Conservation (phyloP, 2,113 vertebrate genomes). For the Pristiophorus japonicus region DNA sequence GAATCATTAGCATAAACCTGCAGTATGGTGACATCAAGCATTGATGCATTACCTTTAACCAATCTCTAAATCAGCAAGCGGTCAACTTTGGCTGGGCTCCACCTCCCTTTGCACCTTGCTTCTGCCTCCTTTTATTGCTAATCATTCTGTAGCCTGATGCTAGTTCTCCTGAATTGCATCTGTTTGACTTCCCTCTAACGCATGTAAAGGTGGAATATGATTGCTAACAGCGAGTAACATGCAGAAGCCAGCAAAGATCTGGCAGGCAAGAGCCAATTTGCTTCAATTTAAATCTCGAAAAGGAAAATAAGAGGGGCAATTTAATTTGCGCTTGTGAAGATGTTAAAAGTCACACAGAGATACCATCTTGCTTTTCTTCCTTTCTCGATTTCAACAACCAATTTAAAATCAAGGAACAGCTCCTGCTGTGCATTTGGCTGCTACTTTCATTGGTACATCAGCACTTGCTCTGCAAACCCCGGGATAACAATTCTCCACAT, state of each 20-base stretch:
- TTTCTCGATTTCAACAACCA: background rate
- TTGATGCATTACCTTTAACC: slow-evolving; percentile 11
- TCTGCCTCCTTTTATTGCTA: background rate
- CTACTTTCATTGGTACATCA: background rate
- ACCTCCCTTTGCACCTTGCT: background rate
- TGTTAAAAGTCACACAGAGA: background rate
- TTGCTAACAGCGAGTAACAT: background rate
- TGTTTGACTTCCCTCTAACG: background rate
- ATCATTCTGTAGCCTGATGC: background rate
- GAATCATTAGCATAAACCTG: background rate
- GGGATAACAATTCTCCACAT: background rate
- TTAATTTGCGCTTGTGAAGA: background rate
- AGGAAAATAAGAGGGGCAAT: background rate
- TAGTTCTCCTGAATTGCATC: background rate
- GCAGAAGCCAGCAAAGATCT: background rate
- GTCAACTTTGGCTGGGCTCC: background rate
- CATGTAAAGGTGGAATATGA: background rate
- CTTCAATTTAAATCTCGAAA: background rate
- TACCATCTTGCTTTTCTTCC: too few relatives aligned
- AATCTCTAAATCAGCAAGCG: background rate
- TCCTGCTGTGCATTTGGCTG: background rate
- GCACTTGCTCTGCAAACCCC: background rate
- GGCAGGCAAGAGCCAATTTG: background rate
- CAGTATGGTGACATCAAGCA: background rate
- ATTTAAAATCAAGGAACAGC: background rate